Percentiles rank a stretch among this genome's conserved stretches.
Conservation (phyloP, 2,113 vertebrate genomes). For the Triplophysa rosa region DNA sequence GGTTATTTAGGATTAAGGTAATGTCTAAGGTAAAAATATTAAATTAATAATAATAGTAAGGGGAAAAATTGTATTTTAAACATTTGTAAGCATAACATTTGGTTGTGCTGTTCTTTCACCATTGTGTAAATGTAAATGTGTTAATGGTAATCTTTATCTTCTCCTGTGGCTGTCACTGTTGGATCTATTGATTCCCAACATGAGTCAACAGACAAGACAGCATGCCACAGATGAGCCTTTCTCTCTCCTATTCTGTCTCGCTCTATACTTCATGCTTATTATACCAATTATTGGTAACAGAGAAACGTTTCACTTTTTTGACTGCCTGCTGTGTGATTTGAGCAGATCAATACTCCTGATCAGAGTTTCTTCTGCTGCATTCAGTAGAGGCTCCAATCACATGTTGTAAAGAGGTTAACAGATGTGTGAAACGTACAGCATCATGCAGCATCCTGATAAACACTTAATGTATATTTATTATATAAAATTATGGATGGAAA, state of each 20-base stretch:
- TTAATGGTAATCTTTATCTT: constrained; percentile 42
- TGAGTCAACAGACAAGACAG: constrained; percentile 40
- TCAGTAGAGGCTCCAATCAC: constrained; percentile 28
- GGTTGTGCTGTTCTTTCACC: constrained; percentile 20
- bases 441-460: neutral
- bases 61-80: neutral
- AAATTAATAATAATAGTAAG: no score
- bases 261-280: constrained; percentile 71
- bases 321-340: constrained; percentile 64
- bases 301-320: constrained; percentile 68
- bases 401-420: constrained; percentile 22
- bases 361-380: constrained; percentile 48
- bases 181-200: constrained; percentile 52
- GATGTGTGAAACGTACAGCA: constrained; percentile 18
- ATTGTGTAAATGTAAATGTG: constrained; percentile 20
- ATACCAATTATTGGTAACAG: constrained; percentile 76
- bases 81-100: constrained; percentile 5
- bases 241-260: constrained; percentile 30
- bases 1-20: no score
- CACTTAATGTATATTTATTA: neutral
- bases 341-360: constrained; percentile 70
- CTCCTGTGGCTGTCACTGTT: constrained; percentile 36
- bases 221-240: constrained; percentile 55
- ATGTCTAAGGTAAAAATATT: no score
- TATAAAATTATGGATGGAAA: neutral